A percentile compares a stretch with the other conserved stretches of the same genome.
These are phyloP conservation scores for Acrocephalus scirpaceus DNA, from an alignment of 2,797 vertebrate species.

Conservation along the genomic window DNA sequence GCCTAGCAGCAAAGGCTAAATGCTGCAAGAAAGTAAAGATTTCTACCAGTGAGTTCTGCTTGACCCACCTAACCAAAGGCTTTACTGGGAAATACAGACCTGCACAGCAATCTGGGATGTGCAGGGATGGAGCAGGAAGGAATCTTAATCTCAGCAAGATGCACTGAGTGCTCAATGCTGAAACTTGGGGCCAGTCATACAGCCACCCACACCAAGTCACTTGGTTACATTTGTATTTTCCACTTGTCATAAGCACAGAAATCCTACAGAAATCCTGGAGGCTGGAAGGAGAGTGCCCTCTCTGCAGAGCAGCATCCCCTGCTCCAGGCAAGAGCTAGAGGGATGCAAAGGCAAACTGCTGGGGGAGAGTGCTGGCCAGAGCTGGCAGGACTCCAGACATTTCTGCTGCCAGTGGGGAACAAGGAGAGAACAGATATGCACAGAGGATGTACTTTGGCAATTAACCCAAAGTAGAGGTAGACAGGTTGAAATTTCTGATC, in stretches of 20 bases:
- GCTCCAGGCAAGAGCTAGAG: neutral
- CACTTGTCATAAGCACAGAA: neutral
- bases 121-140: neutral
- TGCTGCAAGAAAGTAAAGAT: neutral
- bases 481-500: neutral
- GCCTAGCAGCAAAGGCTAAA: neutral
- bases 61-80: neutral
- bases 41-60: neutral
- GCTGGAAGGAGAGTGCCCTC: neutral
- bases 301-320: neutral
- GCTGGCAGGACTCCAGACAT: neutral
- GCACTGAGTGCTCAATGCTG: neutral
- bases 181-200: accelerated
- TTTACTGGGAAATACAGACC: neutral
- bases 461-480: neutral
- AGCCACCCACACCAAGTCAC: neutral
- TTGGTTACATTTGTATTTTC: neutral
- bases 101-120: accelerated
- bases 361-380: neutral
- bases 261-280: neutral
- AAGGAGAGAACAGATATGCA: neutral
- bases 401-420: neutral
- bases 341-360: neutral
- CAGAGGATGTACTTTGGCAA: accelerated
- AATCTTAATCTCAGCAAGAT: neutral